Evolutionary conservation across 2,113 vertebrate genomes (phyloP).

Genomic region (Cyrtonyx montezumae): DNA sequence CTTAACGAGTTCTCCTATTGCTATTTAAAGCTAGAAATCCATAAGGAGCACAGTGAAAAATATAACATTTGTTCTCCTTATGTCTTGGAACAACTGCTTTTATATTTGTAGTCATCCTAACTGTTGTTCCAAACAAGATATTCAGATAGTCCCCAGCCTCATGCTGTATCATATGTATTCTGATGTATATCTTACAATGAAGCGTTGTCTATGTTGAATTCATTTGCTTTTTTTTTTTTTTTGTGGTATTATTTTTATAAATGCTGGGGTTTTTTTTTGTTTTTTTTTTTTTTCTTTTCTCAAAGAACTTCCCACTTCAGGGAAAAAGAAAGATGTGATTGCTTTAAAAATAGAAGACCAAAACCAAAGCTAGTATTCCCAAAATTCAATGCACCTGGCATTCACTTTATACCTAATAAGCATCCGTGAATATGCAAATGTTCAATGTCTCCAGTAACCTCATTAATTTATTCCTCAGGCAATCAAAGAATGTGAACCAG

Average conservation of each 20-base stretch:
- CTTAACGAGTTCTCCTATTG: constrained; percentile 24
- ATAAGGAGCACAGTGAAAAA: constrained; percentile 49
- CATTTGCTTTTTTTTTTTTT: constrained; percentile 11
- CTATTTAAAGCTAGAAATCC: constrained; percentile 72
- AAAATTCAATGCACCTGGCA: constrained; percentile 82
- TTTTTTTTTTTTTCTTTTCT: background rate
- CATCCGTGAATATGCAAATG: constrained; percentile 85
- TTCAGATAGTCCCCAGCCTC: constrained; percentile 32
- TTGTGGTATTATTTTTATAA: constrained; percentile 9
- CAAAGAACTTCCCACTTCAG: constrained; percentile 56
- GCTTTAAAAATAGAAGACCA: constrained; percentile 61
- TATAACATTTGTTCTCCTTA: constrained; percentile 41
- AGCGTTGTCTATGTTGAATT: constrained; percentile 28
- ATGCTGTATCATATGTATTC: constrained; percentile 51
- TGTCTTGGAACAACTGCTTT: constrained; percentile 45
- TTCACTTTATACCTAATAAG: constrained; percentile 83
- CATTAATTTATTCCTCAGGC: constrained; percentile 87
- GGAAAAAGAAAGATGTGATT: constrained; percentile 61
- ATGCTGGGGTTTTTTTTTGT: constrained; percentile 39
- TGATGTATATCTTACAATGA: constrained; percentile 32
- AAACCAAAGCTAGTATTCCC: constrained; percentile 70
- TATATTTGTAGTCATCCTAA: constrained; percentile 54
- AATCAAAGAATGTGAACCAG: constrained; percentile 80
- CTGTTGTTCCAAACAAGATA: constrained; percentile 49
- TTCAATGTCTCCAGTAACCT: constrained; percentile 80